A percentile compares a stretch with the other conserved stretches of the same genome.
Evolutionary conservation across 1,140 invertebrate species (phyloP).

Genomic region (Drosophila burlai): DNA sequence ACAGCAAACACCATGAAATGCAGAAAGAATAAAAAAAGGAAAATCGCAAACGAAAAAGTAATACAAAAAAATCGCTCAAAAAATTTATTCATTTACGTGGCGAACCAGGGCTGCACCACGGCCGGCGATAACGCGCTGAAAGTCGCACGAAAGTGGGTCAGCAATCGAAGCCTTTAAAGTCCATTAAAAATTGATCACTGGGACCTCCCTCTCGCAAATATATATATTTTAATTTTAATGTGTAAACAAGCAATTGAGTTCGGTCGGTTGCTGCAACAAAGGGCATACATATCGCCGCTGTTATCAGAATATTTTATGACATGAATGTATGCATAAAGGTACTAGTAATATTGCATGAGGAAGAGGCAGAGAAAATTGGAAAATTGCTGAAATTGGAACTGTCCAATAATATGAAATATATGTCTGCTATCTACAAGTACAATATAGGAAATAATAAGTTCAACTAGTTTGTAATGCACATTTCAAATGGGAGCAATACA

Average conservation of each 20-base stretch:
- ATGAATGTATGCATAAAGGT: constrained; percentile 5
- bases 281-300: constrained; percentile 3
- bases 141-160: constrained; percentile 51
- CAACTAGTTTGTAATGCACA: background rate
- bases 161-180: constrained; percentile 46
- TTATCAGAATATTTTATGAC: constrained; percentile 16
- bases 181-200: constrained; percentile 46
- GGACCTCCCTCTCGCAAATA: constrained; percentile 7
- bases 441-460: background rate
- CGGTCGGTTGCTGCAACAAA: constrained; percentile 7
- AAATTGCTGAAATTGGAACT: constrained; percentile 6
- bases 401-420: background rate
- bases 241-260: constrained; percentile 24
- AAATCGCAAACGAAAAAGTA: constrained; percentile 51
- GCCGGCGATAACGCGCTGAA: constrained; percentile 29
- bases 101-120: constrained; percentile 58
- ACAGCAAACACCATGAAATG: constrained; percentile 27
- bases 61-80: constrained; percentile 72
- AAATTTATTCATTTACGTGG: constrained; percentile 75
- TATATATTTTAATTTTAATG: constrained; percentile 38
- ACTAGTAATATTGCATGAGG: background rate
- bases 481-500: background rate
- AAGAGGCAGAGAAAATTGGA: background rate
- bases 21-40: constrained; percentile 9
- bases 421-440: background rate